phyloP scores from a whole-genome alignment of 2,113 vertebrate genomes.

The Hyperopisus bebe region DNA sequence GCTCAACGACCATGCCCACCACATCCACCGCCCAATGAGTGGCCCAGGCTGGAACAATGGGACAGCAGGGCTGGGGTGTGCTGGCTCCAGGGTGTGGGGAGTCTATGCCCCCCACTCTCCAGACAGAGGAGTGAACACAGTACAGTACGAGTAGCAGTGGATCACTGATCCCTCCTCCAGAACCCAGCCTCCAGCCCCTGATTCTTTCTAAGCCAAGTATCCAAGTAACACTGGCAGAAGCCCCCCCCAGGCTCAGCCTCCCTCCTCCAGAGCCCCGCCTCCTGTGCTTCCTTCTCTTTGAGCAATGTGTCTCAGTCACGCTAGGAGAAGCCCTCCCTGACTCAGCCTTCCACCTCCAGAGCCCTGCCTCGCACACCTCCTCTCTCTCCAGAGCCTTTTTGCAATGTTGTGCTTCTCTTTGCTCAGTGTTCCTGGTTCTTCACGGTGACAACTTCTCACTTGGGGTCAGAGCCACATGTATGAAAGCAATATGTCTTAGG shows the following conservation, averaged over 20 bases:
- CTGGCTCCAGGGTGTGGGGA: conserved; percentile 25
- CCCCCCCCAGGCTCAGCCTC: neutral
- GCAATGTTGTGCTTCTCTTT: neutral
- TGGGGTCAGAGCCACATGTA: neutral
- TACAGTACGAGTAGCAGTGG: neutral
- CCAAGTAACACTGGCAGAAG: neutral
- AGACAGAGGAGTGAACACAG: neutral
- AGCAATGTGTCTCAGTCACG: neutral
- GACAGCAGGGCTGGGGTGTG: neutral
- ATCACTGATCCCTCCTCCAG: neutral
- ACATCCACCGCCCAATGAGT: conserved; percentile 55
- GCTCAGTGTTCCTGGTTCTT: neutral
- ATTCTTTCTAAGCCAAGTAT: neutral
- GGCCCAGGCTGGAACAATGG: conserved; percentile 10
- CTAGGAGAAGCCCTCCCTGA: neutral
- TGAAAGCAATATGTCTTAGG: neutral
- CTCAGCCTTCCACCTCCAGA: neutral
- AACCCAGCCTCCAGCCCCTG: neutral
- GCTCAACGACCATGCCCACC: conserved; percentile 58
- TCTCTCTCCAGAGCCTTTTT: neutral
- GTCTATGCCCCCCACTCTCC: conserved; percentile 33
- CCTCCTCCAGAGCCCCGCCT: neutral
- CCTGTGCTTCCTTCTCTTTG: neutral
- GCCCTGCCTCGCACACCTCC: neutral
- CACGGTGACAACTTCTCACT: neutral